Evolutionary conservation across 2,113 vertebrate species (phyloP).

Genomic region (Sinocyclocheilus grahami): DNA sequence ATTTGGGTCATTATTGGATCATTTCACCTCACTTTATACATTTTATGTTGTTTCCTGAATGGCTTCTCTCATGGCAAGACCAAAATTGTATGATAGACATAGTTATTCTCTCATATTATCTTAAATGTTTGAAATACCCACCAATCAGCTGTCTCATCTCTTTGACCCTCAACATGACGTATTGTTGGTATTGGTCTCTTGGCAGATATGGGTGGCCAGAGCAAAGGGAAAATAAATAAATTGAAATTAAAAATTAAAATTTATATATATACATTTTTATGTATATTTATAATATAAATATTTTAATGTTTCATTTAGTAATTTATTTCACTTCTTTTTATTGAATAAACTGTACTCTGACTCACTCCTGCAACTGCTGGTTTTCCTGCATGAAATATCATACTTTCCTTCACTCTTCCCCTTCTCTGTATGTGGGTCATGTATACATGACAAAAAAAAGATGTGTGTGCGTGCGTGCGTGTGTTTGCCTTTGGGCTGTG

Average conservation of each 20-base stretch:
- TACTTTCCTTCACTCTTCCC: slow-evolving; percentile 21
- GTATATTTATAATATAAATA: no score
- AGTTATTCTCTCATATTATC: background rate
- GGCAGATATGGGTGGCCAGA: slow-evolving; percentile 1
- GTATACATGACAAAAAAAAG: slow-evolving; percentile 61
- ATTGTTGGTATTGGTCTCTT: background rate
- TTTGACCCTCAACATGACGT: background rate
- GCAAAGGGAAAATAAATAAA: background rate
- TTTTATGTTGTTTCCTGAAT: background rate
- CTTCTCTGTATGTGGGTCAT: slow-evolving; percentile 65
- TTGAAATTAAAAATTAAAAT: background rate
- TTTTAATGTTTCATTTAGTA: background rate
- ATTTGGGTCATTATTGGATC: background rate
- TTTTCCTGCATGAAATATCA: slow-evolving; percentile 49
- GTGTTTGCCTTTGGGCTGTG: slow-evolving; percentile 37
- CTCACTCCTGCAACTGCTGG: slow-evolving; percentile 43
- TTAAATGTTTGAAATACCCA: background rate
- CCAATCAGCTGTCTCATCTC: background rate
- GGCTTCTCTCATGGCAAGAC: background rate
- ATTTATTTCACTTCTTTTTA: background rate
- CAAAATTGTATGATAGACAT: background rate
- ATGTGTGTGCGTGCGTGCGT: slow-evolving; percentile 9
- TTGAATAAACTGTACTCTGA: slow-evolving; percentile 9
- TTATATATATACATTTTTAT: no score
- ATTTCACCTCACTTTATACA: background rate